A percentile compares a stretch with the other conserved stretches of the same genome.
These are phyloP conservation scores for Oligia strigilis DNA, from an alignment of 2,888 invertebrate species.

Conservation along the genomic window DNA sequence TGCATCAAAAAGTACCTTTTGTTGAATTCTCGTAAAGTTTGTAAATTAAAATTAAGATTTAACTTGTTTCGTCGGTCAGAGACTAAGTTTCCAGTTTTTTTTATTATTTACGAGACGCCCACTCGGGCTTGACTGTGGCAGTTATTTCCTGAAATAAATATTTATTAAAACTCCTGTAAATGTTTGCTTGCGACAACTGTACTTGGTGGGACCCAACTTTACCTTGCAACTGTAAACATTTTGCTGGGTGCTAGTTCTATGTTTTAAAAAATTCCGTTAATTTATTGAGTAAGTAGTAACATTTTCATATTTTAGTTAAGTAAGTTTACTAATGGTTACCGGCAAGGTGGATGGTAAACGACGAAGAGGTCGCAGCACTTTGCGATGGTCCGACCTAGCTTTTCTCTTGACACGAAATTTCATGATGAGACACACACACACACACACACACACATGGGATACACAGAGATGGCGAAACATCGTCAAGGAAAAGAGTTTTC, in stretches of 20 bases:
- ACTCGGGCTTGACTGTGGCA: constrained; percentile 46
- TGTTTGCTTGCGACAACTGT: constrained; percentile 10
- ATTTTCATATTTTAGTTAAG: neutral
- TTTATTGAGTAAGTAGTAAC: neutral
- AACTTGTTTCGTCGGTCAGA: constrained; percentile 75
- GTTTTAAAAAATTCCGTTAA: neutral
- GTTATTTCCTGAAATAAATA: constrained; percentile 59
- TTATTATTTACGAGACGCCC: constrained; percentile 67
- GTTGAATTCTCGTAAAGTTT: constrained; percentile 74
- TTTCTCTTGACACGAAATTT: no score
- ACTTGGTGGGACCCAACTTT: constrained; percentile 14
- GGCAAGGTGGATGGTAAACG: no score
- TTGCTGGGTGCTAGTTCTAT: neutral
- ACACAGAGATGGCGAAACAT: no score
- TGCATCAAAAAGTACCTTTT: constrained; percentile 81
- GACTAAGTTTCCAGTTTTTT: constrained; percentile 71
- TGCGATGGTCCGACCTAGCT: no score
- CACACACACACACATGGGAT: no score
- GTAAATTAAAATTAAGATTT: constrained; percentile 85
- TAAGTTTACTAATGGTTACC: neutral
- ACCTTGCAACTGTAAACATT: neutral
- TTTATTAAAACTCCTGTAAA: constrained; percentile 48
- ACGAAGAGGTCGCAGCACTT: no score
- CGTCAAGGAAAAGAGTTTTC: no score
- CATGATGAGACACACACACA: no score